Conservation (phyloP, 2,888 invertebrate species). For the Trichogramma evanescens region DNA sequence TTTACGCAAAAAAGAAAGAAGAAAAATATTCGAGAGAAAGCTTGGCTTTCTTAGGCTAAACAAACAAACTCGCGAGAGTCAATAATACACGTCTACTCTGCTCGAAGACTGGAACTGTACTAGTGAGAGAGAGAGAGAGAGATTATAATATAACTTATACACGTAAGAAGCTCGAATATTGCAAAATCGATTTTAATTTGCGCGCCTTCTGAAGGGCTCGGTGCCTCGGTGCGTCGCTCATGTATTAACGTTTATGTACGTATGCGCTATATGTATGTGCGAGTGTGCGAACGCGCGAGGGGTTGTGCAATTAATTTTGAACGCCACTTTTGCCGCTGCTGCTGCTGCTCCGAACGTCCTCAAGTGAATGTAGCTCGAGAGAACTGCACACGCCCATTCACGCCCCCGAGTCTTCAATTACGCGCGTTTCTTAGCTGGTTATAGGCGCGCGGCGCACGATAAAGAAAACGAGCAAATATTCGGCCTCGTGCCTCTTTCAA, state of each 20-base stretch:
- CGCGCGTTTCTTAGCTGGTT: conserved; percentile 15
- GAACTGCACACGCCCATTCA: conserved; percentile 29
- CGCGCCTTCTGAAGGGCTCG: background rate
- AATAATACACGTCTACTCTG: no score
- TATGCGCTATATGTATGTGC: background rate
- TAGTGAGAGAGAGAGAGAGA: no score
- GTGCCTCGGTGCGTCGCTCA: background rate
- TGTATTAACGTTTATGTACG: background rate
- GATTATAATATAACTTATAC: background rate
- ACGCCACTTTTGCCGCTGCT: conserved; percentile 1
- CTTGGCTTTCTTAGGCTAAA: no score
- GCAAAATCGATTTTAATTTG: conserved; percentile 10
- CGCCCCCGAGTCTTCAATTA: conserved; percentile 38
- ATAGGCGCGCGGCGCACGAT: conserved; percentile 14
- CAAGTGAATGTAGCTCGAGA: no score
- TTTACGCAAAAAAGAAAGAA: no score
- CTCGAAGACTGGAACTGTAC: no score
- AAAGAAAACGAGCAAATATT: conserved; percentile 14
- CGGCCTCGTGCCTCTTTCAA: conserved; percentile 9
- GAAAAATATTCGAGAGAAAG: no score
- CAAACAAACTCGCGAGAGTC: no score
- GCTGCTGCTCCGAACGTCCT: no score
- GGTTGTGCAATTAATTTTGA: conserved; percentile 34
- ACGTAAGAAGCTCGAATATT: background rate
- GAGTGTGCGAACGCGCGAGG: background rate